Base-by-base conservation (phyloP, 2,797 vertebrate genomes). In the Danio aesculapii region DNA sequence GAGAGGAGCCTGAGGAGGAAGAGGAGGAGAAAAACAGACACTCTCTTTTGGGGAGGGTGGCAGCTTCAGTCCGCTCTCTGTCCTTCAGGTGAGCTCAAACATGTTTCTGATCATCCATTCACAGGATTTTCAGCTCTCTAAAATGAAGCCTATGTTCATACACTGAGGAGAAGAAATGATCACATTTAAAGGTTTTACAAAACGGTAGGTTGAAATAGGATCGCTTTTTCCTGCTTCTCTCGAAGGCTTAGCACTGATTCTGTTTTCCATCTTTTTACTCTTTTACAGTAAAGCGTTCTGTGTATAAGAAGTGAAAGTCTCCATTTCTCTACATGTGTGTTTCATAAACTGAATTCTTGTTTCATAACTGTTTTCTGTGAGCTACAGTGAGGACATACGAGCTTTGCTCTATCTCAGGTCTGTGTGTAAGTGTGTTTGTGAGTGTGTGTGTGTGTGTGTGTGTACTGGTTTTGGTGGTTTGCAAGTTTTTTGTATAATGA, bases 11-110 rank as follows among this genome's bases (percentile, higher is more conserved):
- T 21, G 88, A 88, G 4, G 89, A 90, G 11, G 89, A 85, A 6
- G 88, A 88, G 12, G 81, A 88, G 11, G 88, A 88, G 1, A 58
- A 88, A 88, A 88, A 50, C 1, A 91, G 90, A 59, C 81, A 89
- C 69, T 93, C 93, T 13, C 88, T 93, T 77, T 88, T 94, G n/a
- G 90, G 92, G 43, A 88, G 92, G 82, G 91, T 93, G 0, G 85
- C 92, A 30, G 89, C 92, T 41, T 94, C 94, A 9, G 91, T 94
- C 70, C 88, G 93, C 77, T 93, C 94, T 12, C 71, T 92, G 75
- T 94, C 93, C 52, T 95, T 94, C 72, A 93, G 93, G 93, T 95
- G 82, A 90, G 91, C 66, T 53, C 1, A 19, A 44, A 64, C 6
- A 5, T 63, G 10, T 17, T 59, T 49, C 12, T 49, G n/a, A 16